Base-by-base conservation (phyloP, 1,140 invertebrate genomes). In the Ridgeia piscesae region DNA sequence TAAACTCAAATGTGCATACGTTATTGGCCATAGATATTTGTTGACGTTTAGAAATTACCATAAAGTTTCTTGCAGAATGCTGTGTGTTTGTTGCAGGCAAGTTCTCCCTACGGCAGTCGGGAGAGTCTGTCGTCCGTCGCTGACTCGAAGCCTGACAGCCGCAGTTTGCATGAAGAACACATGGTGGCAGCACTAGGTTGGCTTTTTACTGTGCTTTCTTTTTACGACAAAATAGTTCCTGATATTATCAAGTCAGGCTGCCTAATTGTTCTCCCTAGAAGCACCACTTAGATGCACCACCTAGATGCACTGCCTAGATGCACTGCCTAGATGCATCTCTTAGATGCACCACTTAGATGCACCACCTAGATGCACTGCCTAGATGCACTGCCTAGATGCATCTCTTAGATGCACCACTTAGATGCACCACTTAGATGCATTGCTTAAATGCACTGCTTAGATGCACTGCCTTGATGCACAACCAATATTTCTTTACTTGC, bases 81-180 rank as follows among this genome's bases (percentile, higher is more conserved):
- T 42, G 27, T 77, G 17, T 77, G 11, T 92, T 89, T 58, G 92
- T 95, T 95, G 34, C 94, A 97, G 97, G 96, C 97, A 58, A 97
- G 97, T 35, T 98, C 97, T 95, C 97, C 97, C 31, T 97, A 97
- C 94, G 97, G 97, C 91, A 98, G 97, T 95, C 96, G 96, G 92
- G 98, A 98, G 95, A 98, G 97, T 96, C 95, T 98, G 48, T 93
- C 92, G 33, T 91, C 93, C 89, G 93, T 93, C 89, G 93, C 94
- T 35, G 93, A 94, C 89, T 93, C 94, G 21, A 94, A 94, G 89
- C 92, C 94, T n/a, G 94, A 95, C 31, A 92, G 93, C 33, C 94
- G 93, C 58, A 94, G 94, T 93, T 92, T 95, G 89, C 94, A 94
- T 93, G 94, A 94, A 88, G 94, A 95, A 50, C 93, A 94, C 35